Evolutionary conservation across 1,140 invertebrate genomes (phyloP).

Genomic region (Tetranychus urticae): DNA sequence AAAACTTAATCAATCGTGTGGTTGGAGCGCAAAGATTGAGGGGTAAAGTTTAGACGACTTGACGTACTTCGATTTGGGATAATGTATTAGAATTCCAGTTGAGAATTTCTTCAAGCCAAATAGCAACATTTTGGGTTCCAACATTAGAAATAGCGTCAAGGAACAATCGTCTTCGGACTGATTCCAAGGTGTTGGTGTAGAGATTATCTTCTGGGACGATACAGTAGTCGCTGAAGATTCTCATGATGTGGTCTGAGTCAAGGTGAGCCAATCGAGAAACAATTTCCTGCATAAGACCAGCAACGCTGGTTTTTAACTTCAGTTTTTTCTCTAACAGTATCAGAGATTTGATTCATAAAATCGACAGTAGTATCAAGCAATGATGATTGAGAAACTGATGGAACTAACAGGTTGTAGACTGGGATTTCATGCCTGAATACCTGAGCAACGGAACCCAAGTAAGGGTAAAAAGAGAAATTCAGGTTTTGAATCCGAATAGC

Average conservation of each 20-base stretch:
- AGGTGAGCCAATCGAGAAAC: not conserved
- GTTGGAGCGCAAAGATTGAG: not conserved
- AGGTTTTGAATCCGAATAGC: not conserved
- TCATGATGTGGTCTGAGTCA: not conserved
- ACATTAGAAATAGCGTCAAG: conserved; percentile 1
- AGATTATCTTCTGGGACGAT: not conserved
- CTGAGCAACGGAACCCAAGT: not conserved
- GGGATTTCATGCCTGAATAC: not conserved
- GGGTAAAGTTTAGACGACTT: conserved; percentile 5
- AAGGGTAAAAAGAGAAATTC: not conserved
- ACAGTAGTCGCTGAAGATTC: not conserved
- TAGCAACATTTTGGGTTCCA: conserved; percentile 1
- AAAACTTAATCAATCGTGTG: not conserved
- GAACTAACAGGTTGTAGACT: not conserved
- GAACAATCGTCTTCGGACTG: not conserved
- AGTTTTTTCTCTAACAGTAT: not conserved
- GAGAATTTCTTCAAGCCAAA: conserved; percentile 1
- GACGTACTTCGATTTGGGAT: not conserved
- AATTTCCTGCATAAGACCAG: not conserved
- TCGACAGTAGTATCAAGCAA: too few species aligned
- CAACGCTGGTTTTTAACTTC: not conserved
- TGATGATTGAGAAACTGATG: too few species aligned
- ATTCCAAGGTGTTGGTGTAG: too few species aligned
- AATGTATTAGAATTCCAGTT: not conserved
- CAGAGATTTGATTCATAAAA: not conserved